Evolutionary conservation across 1,140 invertebrate genomes (phyloP), one percentile per base, ranked within the genome.

Genomic region (Caenorhabditis remanei): DNA sequence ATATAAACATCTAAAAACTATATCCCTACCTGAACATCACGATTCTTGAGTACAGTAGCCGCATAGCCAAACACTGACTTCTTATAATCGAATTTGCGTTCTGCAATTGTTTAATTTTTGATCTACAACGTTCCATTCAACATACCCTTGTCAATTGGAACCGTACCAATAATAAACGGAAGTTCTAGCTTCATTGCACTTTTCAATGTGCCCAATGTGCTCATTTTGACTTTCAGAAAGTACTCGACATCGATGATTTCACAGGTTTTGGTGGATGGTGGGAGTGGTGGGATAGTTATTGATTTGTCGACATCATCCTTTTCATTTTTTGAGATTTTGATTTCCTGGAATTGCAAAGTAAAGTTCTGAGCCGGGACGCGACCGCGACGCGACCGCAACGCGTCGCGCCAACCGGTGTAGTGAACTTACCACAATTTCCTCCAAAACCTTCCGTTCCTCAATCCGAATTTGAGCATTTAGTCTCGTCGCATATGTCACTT

Each of bases 151-250:
- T 79, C 71, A 21, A 53, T 6, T 79, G 71, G 71, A 19, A 43
- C 46, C 0, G 71, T 79, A 4, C 71, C 71, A 79, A 79, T 79
- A 13, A 79, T 50, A n/a, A 79, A 79, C 14, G 71, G 46, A 11
- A 79, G 46, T 24, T 79, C 71, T 46, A 79, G 41, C 46, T 79
- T 79, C 8, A 79, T 46, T 11, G 21, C 71, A 79, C 71, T 79
- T 50, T 79, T 79, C n/a, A 79, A n/a, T 32, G 71, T 41, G 2
- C 71, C 71, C 46, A 53, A 53, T 50, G 71, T 79, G 71, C 71
- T 79, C 71, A 79, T 79, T 50, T 79, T 79, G 8, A 53, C 46
- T 50, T 79, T 79, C 71, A 79, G 4, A 79, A 79, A 79, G 46
- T 79, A 79, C 21, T 79, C 71, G 9, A 79, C 43, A 79, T 79